These are phyloP conservation scores for Tethya wilhelma DNA, from an alignment of 37 sponge, comb jelly and placozoan species.

Conservation along the genomic window DNA sequence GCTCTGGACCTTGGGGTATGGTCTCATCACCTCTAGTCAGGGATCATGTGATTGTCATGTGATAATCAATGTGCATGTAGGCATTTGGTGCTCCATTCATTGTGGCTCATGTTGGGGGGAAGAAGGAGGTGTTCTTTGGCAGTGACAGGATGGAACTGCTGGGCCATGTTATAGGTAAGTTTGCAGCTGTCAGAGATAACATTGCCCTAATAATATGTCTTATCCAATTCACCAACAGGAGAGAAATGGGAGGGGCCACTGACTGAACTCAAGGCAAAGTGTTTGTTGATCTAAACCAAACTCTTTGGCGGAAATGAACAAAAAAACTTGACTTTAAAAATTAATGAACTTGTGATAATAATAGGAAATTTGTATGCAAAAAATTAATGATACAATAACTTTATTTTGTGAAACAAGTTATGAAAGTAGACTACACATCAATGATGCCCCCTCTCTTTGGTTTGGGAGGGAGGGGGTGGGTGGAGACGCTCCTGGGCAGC, in stretches of 20 bases:
- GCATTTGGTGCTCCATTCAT: constrained; percentile 79
- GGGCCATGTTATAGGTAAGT: constrained; percentile 58
- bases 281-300: too few species aligned
- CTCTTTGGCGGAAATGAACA: too few species aligned
- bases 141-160: constrained; percentile 68
- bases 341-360: too few species aligned
- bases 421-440: too few species aligned
- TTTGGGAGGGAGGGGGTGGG: neutral
- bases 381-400: too few species aligned
- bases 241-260: constrained; percentile 75
- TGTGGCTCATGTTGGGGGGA: constrained; percentile 43
- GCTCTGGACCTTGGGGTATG: constrained; percentile 71
- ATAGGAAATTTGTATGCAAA: too few species aligned
- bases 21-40: neutral
- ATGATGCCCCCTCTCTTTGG: too few species aligned
- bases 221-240: constrained; percentile 18
- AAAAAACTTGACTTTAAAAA: too few species aligned
- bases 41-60: neutral
- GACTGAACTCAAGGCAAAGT: constrained; percentile 27
- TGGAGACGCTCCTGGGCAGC: neutral
- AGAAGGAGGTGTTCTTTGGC: constrained; percentile 61
- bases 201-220: neutral
- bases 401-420: too few species aligned
- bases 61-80: constrained; percentile 13
- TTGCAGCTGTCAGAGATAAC: neutral